phyloP scores from a whole-genome alignment of 2,797 vertebrate species.

The Mycteria americana region DNA sequence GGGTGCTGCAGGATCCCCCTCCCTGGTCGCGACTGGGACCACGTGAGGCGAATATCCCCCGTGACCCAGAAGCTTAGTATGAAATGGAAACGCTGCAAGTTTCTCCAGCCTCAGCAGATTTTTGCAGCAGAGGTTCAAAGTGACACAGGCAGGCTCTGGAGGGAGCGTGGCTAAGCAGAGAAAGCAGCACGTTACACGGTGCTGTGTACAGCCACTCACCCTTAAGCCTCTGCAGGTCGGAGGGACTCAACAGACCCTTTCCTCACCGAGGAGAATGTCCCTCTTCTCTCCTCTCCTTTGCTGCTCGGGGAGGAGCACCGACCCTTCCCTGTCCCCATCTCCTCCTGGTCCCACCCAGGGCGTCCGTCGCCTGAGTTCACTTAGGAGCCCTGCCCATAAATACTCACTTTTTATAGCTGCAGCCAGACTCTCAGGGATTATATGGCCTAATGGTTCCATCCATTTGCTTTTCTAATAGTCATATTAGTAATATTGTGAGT shows the following conservation, averaged over 20 bases:
- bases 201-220: not conserved
- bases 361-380: not conserved
- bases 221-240: not conserved
- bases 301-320: not conserved
- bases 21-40: not conserved
- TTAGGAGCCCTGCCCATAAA: not conserved
- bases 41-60: accelerated
- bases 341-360: too few species aligned
- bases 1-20: not conserved
- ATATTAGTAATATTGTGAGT: not conserved
- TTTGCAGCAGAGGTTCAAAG: not conserved
- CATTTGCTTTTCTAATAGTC: not conserved
- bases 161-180: not conserved
- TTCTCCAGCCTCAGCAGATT: not conserved
- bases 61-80: not conserved
- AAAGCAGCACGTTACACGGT: accelerated
- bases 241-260: not conserved
- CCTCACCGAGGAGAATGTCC: accelerated
- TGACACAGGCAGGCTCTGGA: not conserved
- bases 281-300: not conserved
- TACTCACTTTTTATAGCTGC: not conserved
- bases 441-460: not conserved
- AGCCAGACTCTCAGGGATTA: not conserved
- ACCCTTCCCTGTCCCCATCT: not conserved
- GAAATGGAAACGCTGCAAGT: not conserved